Conservation (phyloP, 2,113 vertebrate genomes). For the Gorsachius goisagi region DNA sequence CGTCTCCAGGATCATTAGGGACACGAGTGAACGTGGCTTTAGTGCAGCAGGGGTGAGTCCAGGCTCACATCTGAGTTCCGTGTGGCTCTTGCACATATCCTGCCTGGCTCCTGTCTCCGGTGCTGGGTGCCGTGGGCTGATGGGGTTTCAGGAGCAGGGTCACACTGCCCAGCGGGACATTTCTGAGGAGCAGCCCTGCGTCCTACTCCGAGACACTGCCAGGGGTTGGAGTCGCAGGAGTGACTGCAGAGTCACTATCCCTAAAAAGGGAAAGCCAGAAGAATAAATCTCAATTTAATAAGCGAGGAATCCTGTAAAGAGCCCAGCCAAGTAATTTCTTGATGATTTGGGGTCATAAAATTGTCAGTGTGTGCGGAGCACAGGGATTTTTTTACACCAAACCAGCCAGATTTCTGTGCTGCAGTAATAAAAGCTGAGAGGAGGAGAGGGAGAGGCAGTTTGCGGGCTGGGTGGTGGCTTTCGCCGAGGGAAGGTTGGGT, state of each 20-base stretch:
- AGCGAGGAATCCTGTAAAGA: background rate
- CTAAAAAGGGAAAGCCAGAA: background rate
- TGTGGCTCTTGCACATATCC: background rate
- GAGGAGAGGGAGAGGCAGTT: background rate
- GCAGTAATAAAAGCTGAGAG: background rate
- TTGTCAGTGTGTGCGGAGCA: background rate
- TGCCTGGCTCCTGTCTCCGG: background rate
- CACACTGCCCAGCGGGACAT: background rate
- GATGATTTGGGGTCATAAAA: conserved; percentile 21
- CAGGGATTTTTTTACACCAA: background rate
- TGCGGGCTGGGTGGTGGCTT: background rate
- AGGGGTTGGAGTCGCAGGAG: background rate
- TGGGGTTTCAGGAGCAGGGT: background rate
- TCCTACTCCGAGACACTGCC: background rate
- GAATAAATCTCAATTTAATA: background rate
- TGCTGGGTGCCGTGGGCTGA: accelerated
- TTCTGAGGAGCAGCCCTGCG: background rate
- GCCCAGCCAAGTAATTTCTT: background rate
- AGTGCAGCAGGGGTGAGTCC: background rate
- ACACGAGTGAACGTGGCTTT: background rate
- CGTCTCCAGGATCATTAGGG: background rate
- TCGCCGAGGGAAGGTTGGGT: background rate
- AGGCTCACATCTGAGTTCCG: accelerated
- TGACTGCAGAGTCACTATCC: background rate
- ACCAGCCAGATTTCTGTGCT: background rate